Evolutionary conservation across 2,797 vertebrate species (phyloP).

Genomic region (Muraenolepis orangiensis): DNA sequence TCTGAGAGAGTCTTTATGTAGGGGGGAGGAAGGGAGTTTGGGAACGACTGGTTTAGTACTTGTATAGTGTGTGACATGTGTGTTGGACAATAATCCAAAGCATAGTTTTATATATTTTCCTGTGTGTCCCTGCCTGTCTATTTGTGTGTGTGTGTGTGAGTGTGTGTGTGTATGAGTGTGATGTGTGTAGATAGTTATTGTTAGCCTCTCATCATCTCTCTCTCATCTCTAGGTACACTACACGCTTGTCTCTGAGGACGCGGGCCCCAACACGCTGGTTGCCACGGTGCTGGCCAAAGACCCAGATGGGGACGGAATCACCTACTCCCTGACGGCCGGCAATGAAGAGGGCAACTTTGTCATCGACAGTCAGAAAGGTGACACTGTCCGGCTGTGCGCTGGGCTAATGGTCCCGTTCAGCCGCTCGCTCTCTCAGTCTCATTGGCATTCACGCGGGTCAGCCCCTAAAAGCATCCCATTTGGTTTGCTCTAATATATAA

Average conservation of each 20-base stretch:
- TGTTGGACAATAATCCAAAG: too few species aligned
- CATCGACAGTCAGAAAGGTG: conserved; percentile 89
- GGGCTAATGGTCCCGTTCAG: conserved; percentile 24
- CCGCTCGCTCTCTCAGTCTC: too few species aligned
- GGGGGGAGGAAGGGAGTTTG: too few species aligned
- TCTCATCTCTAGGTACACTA: conserved; percentile 77
- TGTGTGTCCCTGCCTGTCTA: too few species aligned
- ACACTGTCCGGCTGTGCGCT: too few species aligned
- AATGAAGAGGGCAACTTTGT: conserved; percentile 85
- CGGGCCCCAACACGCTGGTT: conserved; percentile 84
- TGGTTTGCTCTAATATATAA: conserved; percentile 44
- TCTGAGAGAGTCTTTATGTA: too few species aligned
- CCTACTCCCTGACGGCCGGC: conserved; percentile 81
- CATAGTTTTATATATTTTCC: too few species aligned
- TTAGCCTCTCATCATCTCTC: too few species aligned
- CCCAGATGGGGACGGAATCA: conserved; percentile 85
- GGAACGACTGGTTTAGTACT: too few species aligned
- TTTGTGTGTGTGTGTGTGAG: neutral
- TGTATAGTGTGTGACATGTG: too few species aligned
- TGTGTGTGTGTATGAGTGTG: too few species aligned
- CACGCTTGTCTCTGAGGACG: conserved; percentile 89
- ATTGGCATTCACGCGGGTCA: conserved; percentile 23
- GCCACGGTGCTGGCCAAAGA: conserved; percentile 87
- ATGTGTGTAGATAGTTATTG: too few species aligned
- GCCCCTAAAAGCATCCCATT: conserved; percentile 44